Conservation (phyloP, 2,113 vertebrate genomes). For the Heterocephalus glaber region DNA sequence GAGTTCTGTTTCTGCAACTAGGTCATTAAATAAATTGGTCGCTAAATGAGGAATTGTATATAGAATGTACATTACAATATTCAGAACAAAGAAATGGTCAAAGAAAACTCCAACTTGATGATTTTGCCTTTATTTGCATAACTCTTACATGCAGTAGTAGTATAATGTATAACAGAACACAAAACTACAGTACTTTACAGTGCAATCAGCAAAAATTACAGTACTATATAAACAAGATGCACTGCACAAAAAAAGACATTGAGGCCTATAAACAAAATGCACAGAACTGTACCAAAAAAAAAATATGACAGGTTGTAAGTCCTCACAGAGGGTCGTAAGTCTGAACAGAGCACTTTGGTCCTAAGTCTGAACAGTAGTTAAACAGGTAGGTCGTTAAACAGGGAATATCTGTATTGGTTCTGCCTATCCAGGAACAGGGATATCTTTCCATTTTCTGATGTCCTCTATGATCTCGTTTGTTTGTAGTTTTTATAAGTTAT, state of each 20-base stretch:
- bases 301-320: not conserved
- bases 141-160: not conserved
- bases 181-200: not conserved
- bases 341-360: not conserved
- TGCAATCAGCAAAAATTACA: not conserved
- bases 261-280: not conserved
- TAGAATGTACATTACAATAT: not conserved
- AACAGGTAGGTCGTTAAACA: not conserved
- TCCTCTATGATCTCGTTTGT: not conserved
- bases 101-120: not conserved
- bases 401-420: not conserved
- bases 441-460: not conserved
- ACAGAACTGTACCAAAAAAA: not conserved
- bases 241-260: not conserved
- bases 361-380: not conserved
- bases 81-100: not conserved
- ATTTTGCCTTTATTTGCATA: not conserved
- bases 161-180: not conserved
- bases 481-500: constrained; percentile 43
- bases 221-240: not conserved
- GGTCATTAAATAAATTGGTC: not conserved
- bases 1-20: not conserved
- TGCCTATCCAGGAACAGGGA: not conserved
- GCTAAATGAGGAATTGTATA: not conserved
- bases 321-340: not conserved